Evolutionary conservation across 2,888 invertebrate genomes (phyloP), one percentile per base, ranked within the genome.

Genomic region (Mythimna albipuncta): DNA sequence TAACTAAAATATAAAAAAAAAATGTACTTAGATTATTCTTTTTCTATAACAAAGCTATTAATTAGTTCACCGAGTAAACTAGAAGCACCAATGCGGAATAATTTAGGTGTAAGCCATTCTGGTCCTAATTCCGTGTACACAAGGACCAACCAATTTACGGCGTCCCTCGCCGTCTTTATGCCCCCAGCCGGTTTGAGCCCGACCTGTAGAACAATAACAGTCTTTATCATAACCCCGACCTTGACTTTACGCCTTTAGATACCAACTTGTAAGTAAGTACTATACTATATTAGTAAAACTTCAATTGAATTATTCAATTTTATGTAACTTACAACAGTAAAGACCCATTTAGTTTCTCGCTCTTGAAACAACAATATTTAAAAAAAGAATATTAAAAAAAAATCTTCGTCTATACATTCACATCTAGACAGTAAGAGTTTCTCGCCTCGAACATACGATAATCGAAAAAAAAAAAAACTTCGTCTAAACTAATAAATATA

Each of bases 141-240:
- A 75, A 99, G 93, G 6, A 98, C 97, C 86, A 99, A 95, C 99
- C 99, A 99, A 75, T 97, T 96, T 47, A 99, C 96, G 0, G 99
- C 98, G 91, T 99, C 99, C 63, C 97, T 97, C 0, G 98, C 97
- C 0, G 98, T 98, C 81, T 98, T 97, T 62, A 99, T 98, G 11
- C 99, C 99, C 21, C 99, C 99, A 32, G 99, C 99, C 32, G 99
- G 99, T 94, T 99, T 99, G 73, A 99, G 97, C 3, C 99, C 99
- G 79, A 99, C 98, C 98, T 98, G 89, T 59, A 90, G 89, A 83
- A 79, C 2, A 71, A n/a, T 26, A 6, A 57, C 32, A 55, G 55
- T 54, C 21, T n/a, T 58, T 58, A 35, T 58, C 38, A 41, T 59
- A 58, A 35, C 38, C n/a, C 5, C 11, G 35, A n/a, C n/a, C 59